Conservation (phyloP, 2,113 vertebrate genomes). For the Numida meleagris region DNA sequence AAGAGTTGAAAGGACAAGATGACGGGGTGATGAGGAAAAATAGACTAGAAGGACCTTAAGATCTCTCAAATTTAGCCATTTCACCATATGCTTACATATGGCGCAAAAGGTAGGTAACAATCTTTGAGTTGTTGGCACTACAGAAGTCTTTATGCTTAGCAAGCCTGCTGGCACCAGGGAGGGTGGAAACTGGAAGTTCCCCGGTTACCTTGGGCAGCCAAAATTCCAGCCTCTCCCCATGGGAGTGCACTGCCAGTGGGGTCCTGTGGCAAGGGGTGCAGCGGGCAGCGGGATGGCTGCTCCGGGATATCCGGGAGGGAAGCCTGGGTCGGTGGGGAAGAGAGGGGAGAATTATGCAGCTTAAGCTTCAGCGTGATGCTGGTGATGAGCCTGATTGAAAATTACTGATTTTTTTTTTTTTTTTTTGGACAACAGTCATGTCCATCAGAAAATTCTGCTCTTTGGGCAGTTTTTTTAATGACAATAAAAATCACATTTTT, state of each 20-base stretch:
- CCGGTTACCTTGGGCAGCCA: no score
- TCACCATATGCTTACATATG: neutral
- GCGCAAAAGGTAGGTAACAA: neutral
- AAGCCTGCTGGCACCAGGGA: neutral
- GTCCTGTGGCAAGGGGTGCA: neutral
- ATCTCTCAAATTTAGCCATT: neutral
- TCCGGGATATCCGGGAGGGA: neutral
- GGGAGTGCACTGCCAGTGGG: neutral
- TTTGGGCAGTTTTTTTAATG: neutral
- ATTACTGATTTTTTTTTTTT: neutral
- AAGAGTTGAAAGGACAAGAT: neutral
- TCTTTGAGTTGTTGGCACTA: neutral
- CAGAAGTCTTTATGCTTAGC: neutral
- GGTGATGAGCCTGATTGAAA: neutral
- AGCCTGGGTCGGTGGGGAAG: fast-evolving
- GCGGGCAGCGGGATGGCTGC: fast-evolving
- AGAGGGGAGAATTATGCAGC: neutral
- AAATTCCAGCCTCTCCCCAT: fast-evolving
- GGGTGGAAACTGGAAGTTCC: neutral
- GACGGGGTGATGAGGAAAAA: neutral
- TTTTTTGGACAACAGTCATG: neutral
- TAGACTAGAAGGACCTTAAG: neutral
- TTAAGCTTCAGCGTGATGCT: neutral
- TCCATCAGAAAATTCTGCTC: neutral
- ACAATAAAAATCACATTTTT: neutral